These are phyloP conservation scores for Lepidostoma basale DNA, from an alignment of 1,140 invertebrate species.

Conservation along the genomic window DNA sequence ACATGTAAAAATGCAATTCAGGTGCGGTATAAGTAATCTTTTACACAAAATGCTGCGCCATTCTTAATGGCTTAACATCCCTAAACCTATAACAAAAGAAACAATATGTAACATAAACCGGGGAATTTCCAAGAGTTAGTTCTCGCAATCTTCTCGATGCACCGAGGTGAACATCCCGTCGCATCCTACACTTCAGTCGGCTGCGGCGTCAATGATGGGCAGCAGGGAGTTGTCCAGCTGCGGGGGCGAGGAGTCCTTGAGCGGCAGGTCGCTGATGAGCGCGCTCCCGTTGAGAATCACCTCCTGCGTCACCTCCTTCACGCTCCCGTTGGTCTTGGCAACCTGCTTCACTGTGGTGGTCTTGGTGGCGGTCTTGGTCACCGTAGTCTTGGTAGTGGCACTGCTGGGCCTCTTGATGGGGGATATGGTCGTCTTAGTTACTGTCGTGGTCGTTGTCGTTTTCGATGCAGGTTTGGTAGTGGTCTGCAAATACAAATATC, in stretches of 20 bases:
- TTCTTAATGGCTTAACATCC: slow-evolving; percentile 43
- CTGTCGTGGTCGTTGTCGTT: slow-evolving; percentile 45
- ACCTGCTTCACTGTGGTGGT: slow-evolving; percentile 33
- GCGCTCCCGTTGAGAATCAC: slow-evolving; percentile 49
- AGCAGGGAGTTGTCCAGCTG: slow-evolving; percentile 54
- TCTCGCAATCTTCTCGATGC: background rate
- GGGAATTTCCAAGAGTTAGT: slow-evolving; percentile 7
- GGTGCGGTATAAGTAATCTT: slow-evolving; percentile 37
- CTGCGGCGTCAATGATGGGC: slow-evolving; percentile 54
- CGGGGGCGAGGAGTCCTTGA: slow-evolving; percentile 50
- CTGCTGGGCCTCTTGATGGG: slow-evolving; percentile 46
- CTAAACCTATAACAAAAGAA: slow-evolving; percentile 45
- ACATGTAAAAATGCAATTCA: slow-evolving; percentile 35
- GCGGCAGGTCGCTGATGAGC: slow-evolving; percentile 50
- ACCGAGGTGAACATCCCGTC: slow-evolving; percentile 20
- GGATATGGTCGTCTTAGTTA: slow-evolving; percentile 47
- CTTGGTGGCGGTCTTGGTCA: slow-evolving; percentile 51
- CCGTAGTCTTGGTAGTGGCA: slow-evolving; percentile 53
- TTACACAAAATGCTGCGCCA: slow-evolving; percentile 43
- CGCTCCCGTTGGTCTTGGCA: slow-evolving; percentile 41
- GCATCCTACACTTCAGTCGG: slow-evolving; percentile 32
- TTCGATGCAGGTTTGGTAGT: slow-evolving; percentile 39
- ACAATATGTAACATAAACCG: slow-evolving; percentile 35
- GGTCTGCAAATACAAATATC: slow-evolving; percentile 32
- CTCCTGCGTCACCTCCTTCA: slow-evolving; percentile 44